phyloP scores from a whole-genome alignment of 2,888 invertebrate species.

The Argyresthia goedartella region DNA sequence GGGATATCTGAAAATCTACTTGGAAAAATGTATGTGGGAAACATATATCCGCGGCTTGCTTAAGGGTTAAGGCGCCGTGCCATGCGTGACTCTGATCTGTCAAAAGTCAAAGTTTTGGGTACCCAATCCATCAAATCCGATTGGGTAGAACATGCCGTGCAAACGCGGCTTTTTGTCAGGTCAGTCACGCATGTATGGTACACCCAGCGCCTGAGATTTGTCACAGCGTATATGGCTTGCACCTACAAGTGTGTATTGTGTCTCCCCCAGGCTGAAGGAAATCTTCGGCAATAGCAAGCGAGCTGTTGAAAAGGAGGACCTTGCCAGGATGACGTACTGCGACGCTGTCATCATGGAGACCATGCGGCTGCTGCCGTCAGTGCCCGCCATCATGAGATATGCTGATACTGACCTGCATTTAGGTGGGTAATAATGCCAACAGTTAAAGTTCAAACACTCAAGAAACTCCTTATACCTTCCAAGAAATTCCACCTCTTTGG shows the following conservation, averaged over 20 bases:
- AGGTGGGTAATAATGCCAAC: slow-evolving; percentile 19
- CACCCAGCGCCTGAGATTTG: too few relatives aligned
- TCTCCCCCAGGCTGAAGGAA: slow-evolving; percentile 21
- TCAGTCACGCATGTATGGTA: too few relatives aligned
- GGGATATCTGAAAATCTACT: too few relatives aligned
- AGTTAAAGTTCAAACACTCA: not conserved
- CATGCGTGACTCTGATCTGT: too few relatives aligned
- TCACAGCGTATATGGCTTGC: not conserved
- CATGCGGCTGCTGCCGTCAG: slow-evolving; percentile 33
- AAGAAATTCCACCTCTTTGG: not conserved
- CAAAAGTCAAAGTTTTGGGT: too few relatives aligned
- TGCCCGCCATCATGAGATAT: slow-evolving; percentile 28
- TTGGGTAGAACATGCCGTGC: too few relatives aligned
- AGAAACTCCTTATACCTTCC: not conserved
- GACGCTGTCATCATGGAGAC: slow-evolving; percentile 41
- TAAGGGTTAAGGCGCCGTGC: too few relatives aligned
- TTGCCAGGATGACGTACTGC: slow-evolving; percentile 31
- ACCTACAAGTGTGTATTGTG: not conserved
- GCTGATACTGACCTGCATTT: slow-evolving; percentile 33
- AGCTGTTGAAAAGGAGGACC: slow-evolving; percentile 29
- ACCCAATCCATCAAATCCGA: too few relatives aligned
- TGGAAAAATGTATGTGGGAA: too few relatives aligned
- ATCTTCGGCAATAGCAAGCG: slow-evolving; percentile 36
- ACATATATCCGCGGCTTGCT: too few relatives aligned
- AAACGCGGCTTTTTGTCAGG: too few relatives aligned